phyloP scores from a whole-genome alignment of 2,797 vertebrate genomes.

The Gallinago nigripennis region DNA sequence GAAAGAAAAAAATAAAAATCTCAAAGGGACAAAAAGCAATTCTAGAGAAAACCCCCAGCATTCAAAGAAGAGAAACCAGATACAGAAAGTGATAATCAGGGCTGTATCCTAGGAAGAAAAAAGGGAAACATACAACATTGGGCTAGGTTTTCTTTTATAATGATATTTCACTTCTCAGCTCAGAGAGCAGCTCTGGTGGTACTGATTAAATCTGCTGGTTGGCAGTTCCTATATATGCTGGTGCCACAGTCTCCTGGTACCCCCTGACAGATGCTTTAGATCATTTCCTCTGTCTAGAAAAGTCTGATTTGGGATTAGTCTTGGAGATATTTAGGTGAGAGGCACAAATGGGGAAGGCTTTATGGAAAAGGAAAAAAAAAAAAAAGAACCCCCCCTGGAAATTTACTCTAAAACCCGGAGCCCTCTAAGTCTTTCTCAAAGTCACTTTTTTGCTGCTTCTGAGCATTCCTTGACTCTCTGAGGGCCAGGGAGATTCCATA shows the following conservation, averaged over 20 bases:
- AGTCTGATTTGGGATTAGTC: neutral
- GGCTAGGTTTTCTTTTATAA: neutral
- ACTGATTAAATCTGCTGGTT: neutral
- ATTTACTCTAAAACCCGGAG: neutral
- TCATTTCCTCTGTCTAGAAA: neutral
- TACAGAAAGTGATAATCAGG: neutral
- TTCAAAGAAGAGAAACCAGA: neutral
- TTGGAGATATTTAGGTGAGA: neutral
- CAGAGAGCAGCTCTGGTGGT: neutral
- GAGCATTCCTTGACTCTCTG: neutral
- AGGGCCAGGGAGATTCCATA: accelerated
- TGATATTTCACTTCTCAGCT: neutral
- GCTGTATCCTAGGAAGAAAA: neutral
- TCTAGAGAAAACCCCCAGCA: neutral
- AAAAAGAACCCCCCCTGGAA: neutral
- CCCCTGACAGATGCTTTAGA: neutral
- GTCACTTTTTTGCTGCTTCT: neutral
- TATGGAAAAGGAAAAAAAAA: neutral
- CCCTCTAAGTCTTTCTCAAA: neutral
- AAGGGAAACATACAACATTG: neutral
- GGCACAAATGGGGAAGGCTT: neutral
- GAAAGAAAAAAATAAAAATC: neutral
- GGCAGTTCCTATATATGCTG: neutral
- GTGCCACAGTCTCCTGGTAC: neutral
- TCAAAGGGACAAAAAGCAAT: neutral